phyloP scores from a whole-genome alignment of 2,888 invertebrate species.

The Heliconius ethilla region DNA sequence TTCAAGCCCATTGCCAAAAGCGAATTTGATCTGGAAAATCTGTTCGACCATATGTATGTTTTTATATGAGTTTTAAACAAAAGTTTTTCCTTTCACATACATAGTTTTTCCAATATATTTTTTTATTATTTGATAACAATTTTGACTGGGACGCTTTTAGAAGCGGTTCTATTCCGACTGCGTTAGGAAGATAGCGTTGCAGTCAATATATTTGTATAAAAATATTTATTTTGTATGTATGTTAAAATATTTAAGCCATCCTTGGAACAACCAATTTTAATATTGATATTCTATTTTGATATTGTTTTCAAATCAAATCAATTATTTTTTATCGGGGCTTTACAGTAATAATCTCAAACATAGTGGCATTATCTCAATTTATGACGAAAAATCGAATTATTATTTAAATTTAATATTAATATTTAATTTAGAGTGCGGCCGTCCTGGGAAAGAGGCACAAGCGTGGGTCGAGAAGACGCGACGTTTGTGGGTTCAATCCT shows the following conservation, averaged over 20 bases:
- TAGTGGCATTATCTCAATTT: neutral
- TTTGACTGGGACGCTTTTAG: constrained; percentile 25
- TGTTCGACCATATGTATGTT: constrained; percentile 37
- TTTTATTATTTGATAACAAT: constrained; percentile 33
- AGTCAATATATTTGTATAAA: constrained; percentile 2
- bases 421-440: too few relatives aligned
- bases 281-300: neutral
- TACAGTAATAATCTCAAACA: neutral
- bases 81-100: constrained; percentile 33
- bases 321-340: constrained; percentile 3
- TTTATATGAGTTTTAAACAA: constrained; percentile 41
- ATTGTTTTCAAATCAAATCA: neutral
- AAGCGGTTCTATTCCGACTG: constrained; percentile 21
- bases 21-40: constrained; percentile 39
- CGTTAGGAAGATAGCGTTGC: constrained; percentile 13
- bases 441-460: too few relatives aligned
- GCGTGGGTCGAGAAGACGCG: too few relatives aligned
- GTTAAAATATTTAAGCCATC: neutral
- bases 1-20: constrained; percentile 37
- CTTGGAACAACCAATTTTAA: neutral
- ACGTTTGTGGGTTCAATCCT: too few relatives aligned
- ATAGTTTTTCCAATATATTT: constrained; percentile 26
- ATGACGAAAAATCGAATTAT: neutral
- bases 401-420: neutral
- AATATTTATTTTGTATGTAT: neutral